Evolutionary conservation across 2,113 vertebrate species (phyloP), one percentile per base, ranked within the genome.

Genomic region (Ariopsis seemanni): DNA sequence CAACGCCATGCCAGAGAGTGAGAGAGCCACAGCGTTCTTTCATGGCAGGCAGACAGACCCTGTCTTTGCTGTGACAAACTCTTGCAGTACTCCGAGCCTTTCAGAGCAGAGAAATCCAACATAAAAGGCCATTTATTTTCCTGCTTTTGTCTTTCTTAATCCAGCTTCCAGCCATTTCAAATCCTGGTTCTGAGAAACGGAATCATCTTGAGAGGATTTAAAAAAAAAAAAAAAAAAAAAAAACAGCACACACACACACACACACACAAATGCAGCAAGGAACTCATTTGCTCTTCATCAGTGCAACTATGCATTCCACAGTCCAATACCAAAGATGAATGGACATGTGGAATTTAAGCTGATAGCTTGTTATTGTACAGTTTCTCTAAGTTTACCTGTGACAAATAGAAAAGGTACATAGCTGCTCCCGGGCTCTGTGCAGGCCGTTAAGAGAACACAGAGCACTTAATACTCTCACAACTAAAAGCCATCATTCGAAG

Each of bases 231-330:
- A 30, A 58, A 1, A 75, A 15, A 30, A 30, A 30, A 30, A 30
- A 30, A 30, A 58, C 2, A 27, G 57, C 14, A 79, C 50, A 53
- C 50, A 78, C 50, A 55, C 53, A 30, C 30, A 20, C 48, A 77
- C 10, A 53, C 30, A 30, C 30, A 30, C 30, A 30, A 30, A 30
- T 30, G 87, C 90, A 92, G 89, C 91, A 90, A 89, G 90, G 92
- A 93, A 92, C 89, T 90, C 89, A 91, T 92, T 89, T 81, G 89
- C 69, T 95, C 89, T 91, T 91, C 92, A 93, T 93, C 93, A 93
- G 92, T 95, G 95, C 95, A 96, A 96, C 97, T 98, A 98, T 98
- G 97, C 97, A 98, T 96, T 97, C 95, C 96, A 95, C 94, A 95
- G 94, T 96, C 93, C 93, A 95, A 96, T 96, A 97, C 97, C 97